Conservation (phyloP, 2,888 invertebrate species). For the Lasioglossum malachurum region DNA sequence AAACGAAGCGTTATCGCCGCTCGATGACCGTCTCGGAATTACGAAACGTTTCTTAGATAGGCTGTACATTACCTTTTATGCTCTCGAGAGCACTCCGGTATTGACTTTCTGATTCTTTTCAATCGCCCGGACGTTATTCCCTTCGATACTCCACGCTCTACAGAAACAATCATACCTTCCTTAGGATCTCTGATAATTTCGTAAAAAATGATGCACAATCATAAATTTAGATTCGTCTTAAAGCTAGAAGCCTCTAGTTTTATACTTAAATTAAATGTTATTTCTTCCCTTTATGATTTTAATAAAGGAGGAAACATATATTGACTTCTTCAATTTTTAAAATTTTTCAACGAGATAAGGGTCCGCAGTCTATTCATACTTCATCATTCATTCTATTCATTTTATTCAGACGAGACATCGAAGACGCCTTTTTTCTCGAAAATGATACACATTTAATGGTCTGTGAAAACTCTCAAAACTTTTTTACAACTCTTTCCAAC, state of each 20-base stretch:
- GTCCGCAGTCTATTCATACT: too few relatives aligned
- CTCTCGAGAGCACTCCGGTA: background rate
- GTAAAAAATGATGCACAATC: background rate
- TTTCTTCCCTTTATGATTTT: too few relatives aligned
- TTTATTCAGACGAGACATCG: too few relatives aligned
- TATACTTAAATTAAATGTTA: too few relatives aligned
- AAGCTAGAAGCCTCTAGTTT: background rate
- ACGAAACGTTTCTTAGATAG: background rate
- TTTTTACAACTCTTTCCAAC: background rate
- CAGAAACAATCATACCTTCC: background rate
- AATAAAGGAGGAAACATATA: too few relatives aligned
- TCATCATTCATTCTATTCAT: too few relatives aligned
- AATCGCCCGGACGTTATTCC: background rate
- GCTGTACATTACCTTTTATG: background rate
- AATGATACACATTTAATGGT: background rate
- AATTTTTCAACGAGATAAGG: too few relatives aligned
- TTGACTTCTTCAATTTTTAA: too few relatives aligned
- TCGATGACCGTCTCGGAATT: background rate
- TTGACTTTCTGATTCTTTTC: background rate
- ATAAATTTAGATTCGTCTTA: background rate
- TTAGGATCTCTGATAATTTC: background rate
- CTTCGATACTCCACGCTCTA: background rate
- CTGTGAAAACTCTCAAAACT: too few relatives aligned
- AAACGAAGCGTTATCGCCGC: background rate
- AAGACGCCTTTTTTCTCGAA: too few relatives aligned